Conservation (phyloP, 1,140 invertebrate species). For the Gonioctena quinquepunctata region DNA sequence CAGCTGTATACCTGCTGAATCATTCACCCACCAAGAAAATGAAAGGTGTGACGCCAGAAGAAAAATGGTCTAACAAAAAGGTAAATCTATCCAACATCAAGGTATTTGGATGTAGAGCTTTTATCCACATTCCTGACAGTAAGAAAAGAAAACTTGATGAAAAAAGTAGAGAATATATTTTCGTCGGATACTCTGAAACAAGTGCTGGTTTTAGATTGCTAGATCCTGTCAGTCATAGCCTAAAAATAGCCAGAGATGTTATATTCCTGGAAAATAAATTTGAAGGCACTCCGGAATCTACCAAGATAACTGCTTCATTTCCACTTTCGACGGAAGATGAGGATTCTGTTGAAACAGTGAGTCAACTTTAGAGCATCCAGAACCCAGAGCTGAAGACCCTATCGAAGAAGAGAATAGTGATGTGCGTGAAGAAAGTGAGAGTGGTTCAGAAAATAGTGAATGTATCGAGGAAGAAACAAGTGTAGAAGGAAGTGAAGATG, state of each 20-base stretch:
- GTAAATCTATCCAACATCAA: constrained; percentile 36
- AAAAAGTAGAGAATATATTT: constrained; percentile 48
- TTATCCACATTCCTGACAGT: constrained; percentile 50
- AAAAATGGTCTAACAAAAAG: constrained; percentile 43
- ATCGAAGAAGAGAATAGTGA: too few relatives aligned
- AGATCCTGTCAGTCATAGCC: background rate
- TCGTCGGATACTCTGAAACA: constrained; percentile 56
- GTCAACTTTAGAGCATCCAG: too few relatives aligned
- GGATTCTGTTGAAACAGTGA: too few relatives aligned
- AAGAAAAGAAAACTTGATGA: constrained; percentile 49
- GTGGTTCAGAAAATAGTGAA: constrained; percentile 6
- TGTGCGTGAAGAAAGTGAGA: background rate
- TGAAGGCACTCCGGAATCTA: too few relatives aligned
- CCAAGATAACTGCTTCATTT: too few relatives aligned
- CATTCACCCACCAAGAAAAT: constrained; percentile 41
- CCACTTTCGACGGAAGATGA: too few relatives aligned
- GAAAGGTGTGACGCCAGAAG: constrained; percentile 52
- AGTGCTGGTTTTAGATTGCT: constrained; percentile 53
- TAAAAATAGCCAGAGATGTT: constrained; percentile 14
- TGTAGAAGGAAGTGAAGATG: background rate
- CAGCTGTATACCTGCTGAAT: constrained; percentile 51
- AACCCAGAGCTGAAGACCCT: too few relatives aligned
- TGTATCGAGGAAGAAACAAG: background rate
- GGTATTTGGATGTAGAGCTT: constrained; percentile 55
- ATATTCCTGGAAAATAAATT: constrained; percentile 10